phyloP scores from a whole-genome alignment of 2,888 invertebrate genomes.

The Scaptomyza reducta region DNA sequence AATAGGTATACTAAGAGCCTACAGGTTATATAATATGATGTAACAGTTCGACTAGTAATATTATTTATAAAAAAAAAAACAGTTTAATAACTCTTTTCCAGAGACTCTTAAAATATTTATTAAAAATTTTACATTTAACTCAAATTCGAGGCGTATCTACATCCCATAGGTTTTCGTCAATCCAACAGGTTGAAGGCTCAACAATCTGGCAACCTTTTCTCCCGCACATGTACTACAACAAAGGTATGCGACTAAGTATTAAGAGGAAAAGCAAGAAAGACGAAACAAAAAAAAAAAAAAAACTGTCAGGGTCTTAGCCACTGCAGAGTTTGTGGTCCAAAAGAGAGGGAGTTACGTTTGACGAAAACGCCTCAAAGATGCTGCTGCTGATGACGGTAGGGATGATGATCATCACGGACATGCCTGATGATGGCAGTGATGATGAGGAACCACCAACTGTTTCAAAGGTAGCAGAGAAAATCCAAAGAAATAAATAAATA shows the following conservation, averaged over 20 bases:
- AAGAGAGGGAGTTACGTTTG: conserved; percentile 56
- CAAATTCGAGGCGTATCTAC: neutral
- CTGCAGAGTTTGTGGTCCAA: conserved; percentile 31
- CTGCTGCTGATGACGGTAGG: conserved; percentile 18
- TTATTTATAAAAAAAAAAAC: too few species aligned
- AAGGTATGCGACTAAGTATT: conserved; percentile 62
- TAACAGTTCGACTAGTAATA: too few species aligned
- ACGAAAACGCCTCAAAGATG: conserved; percentile 48
- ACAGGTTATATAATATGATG: too few species aligned
- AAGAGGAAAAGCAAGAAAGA: conserved; percentile 37
- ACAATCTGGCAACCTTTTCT: conserved; percentile 63
- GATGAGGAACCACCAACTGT: conserved; percentile 55
- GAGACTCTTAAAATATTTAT: too few species aligned
- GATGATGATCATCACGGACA: conserved; percentile 33
- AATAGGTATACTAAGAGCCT: neutral
- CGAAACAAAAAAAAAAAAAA: conserved; percentile 18
- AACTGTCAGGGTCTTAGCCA: conserved; percentile 56
- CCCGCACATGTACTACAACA: conserved; percentile 40
- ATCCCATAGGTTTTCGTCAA: neutral
- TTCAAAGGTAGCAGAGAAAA: conserved; percentile 56
- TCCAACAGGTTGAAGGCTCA: conserved; percentile 17
- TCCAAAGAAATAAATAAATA: conserved; percentile 26
- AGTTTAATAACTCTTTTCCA: too few species aligned
- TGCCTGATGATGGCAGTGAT: conserved; percentile 22
- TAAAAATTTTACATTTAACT: too few species aligned